Conservation (phyloP, 2,113 vertebrate species). For the Megaceryle maxima region DNA sequence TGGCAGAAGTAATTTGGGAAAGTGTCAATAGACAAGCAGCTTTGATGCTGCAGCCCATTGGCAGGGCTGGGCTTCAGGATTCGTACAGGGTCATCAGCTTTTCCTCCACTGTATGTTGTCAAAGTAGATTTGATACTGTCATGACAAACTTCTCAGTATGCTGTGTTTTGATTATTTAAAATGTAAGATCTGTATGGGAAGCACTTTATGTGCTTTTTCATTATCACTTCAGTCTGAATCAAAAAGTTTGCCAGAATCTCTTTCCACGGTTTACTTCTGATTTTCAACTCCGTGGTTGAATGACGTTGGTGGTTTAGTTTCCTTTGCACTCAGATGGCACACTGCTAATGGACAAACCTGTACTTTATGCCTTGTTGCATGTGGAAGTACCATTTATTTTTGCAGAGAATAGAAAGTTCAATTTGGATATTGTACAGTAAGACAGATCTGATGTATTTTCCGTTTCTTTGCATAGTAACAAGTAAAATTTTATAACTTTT, state of each 20-base stretch:
- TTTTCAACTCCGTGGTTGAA: neutral
- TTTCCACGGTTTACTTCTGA: constrained; percentile 12
- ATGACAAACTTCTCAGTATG: neutral
- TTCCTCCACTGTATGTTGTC: constrained; percentile 25
- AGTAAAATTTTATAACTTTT: constrained; percentile 75
- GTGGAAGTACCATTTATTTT: constrained; percentile 75
- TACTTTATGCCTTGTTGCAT: constrained; percentile 67
- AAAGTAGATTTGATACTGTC: constrained; percentile 38
- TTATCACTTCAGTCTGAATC: constrained; percentile 17
- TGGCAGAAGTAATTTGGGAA: constrained; percentile 65
- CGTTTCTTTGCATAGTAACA: constrained; percentile 60
- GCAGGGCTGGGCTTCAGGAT: constrained; percentile 46
- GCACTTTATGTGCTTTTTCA: constrained; percentile 19
- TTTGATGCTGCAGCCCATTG: constrained; percentile 24
- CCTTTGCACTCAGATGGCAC: constrained; percentile 35
- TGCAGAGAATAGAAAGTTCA: constrained; percentile 57
- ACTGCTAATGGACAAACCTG: constrained; percentile 7
- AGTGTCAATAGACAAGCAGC: constrained; percentile 36
- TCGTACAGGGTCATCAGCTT: constrained; percentile 24
- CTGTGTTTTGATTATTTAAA: constrained; percentile 24
- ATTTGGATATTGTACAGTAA: constrained; percentile 72
- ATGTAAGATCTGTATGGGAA: constrained; percentile 23
- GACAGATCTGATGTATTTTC: constrained; percentile 74
- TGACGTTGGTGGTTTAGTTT: constrained; percentile 2
- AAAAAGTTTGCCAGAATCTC: constrained; percentile 42